Base-by-base conservation (phyloP, 2,113 vertebrate species). In the Brachirus orientalis region DNA sequence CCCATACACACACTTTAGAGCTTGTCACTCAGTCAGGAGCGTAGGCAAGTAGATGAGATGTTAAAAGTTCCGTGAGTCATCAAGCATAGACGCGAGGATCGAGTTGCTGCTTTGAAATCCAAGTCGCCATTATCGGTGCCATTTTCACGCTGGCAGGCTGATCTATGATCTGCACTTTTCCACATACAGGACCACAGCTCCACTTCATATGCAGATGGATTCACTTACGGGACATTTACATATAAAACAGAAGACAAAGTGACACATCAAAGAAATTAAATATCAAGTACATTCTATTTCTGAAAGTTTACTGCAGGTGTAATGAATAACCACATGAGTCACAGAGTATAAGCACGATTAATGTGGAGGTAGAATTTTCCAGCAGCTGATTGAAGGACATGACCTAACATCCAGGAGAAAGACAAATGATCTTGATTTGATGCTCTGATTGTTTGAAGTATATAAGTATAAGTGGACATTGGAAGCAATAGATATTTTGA, bases 81-180 rank as follows among this genome's bases (percentile, higher is more conserved):
- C 63, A 45, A 28, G 73, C 77, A 65, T 9, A 71, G 47, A 80
- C 77, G 59, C 74, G 60, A 72, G 76, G 78, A 72, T 87, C 77
- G 65, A 63, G 69, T 84, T 85, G 72, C 83, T 33, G 41, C 77
- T 80, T 68, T 79, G 82, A 74, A 79, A 84, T n/a, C 0, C 12
- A 64, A 87, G 68, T 73, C 50, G 3, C 41, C 47, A 70, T 86
- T 66, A 79, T 79, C 61, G 10, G 69, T 33, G 44, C 3, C 55
- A 57, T 72, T 83, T 83, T 79, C 53, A 80, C 14, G 19, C 61
- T 69, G 72, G 46, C 65, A 81, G 56, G 18, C 5, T 65, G 71
- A 82, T 45, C 74, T 71, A 4, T 75, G 73, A 79, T 59, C 63
- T 64, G 48, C 45, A 8, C 56, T 77, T 73, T 65, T 72, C 52